Evolutionary conservation across 2,888 invertebrate genomes (phyloP), one percentile per base, ranked within the genome.

Genomic region (Cheilosia vernalis): DNA sequence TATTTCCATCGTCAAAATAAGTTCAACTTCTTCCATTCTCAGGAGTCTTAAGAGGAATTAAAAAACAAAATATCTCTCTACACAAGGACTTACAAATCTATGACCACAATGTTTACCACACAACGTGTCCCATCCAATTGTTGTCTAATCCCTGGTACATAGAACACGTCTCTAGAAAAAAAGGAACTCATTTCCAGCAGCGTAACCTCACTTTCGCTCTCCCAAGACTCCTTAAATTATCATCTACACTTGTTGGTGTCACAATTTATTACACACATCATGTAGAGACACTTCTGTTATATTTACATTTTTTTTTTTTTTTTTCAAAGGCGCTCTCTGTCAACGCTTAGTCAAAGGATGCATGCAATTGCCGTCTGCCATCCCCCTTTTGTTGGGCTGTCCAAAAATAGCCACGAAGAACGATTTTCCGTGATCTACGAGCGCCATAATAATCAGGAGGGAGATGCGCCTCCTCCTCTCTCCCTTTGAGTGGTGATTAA

Each of bases 221-320:
- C 33, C 10, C 24, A 51, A 21, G 51, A 24, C 51, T 51, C 51
- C 51, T 51, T 51, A 42, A 74, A 81, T 77, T 63, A 72, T 67
- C 56, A 81, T 85, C 85, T 85, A 81, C 85, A 85, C 85, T 85
- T 85, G 85, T 85, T 81, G 85, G 85, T 56, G 85, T 85, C 85
- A 85, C 70, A 85, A 85, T 85, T 85, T 85, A 85, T 85, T 81
- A 85, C 74, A 72, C 85, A 42, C 70, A 72, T 85, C 76, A 77
- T 42, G 72, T 37, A 72, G 56, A 56, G 63, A 63, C 33, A 80
- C 63, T 64, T 42, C 21, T 42, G 13, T 33, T n/a, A 9, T 19
- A 6, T n/a, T 4, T 6, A 6, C 5, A 27, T 27, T 30, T 40
- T 44, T 19, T 17, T 30, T 40, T 44, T 19, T 17, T 5, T 19